A percentile compares a stretch with the other conserved stretches of the same genome.
phyloP scores from a whole-genome alignment of 2,888 invertebrate genomes.

The Diplolepis rosae region DNA sequence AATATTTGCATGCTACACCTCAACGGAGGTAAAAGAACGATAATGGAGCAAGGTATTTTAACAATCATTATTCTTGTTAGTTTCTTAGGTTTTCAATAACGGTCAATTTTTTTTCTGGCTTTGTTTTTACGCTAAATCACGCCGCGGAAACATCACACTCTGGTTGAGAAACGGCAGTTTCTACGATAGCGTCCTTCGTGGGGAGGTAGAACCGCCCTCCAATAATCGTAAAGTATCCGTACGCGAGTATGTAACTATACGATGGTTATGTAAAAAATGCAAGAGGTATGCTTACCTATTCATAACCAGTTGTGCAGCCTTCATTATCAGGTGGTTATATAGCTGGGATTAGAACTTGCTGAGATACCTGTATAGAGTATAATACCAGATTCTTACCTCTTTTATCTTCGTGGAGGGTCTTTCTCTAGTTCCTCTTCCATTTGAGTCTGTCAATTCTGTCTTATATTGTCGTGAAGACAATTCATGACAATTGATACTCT shows the following conservation, averaged over 20 bases:
- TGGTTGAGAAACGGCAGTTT: constrained; percentile 1
- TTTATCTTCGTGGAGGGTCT: constrained; percentile 3
- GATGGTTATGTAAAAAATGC: constrained; percentile 55
- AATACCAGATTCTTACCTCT: constrained; percentile 48
- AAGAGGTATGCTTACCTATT: constrained; percentile 60
- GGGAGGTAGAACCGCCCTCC: constrained; percentile 60
- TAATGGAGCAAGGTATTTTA: neutral
- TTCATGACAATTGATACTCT: neutral
- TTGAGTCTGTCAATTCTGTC: neutral
- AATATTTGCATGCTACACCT: neutral
- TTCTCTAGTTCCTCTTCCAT: neutral
- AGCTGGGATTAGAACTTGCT: constrained; percentile 59
- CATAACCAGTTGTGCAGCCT: constrained; percentile 67
- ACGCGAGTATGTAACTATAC: constrained; percentile 54
- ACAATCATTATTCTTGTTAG: constrained; percentile 32
- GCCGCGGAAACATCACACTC: neutral
- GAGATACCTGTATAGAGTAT: constrained; percentile 52
- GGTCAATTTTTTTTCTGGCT: constrained; percentile 12
- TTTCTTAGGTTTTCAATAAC: neutral
- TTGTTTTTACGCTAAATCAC: constrained; percentile 6
- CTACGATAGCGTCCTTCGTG: constrained; percentile 49
- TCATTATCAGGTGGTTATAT: constrained; percentile 63
- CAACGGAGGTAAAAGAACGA: neutral
- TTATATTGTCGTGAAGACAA: too few species aligned
- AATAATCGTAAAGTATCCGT: constrained; percentile 65